These are phyloP conservation scores for Ctenodactylus gundi DNA, from an alignment of 2,113 vertebrate species.

Conservation along the genomic window DNA sequence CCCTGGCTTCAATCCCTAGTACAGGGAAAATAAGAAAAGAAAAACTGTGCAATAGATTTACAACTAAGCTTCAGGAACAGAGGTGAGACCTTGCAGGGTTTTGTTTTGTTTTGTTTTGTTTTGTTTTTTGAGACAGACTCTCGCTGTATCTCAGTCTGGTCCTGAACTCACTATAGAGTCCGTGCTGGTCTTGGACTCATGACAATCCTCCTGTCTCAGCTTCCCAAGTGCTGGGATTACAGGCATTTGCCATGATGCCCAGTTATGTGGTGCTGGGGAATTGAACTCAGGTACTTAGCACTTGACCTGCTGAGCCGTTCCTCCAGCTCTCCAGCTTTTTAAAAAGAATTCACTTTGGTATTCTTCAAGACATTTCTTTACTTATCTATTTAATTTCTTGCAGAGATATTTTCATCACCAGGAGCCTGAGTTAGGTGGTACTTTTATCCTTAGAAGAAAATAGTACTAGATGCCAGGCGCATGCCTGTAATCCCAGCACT, in stretches of 20 bases:
- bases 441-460: conserved; percentile 1
- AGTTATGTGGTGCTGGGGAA: too few relatives aligned
- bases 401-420: conserved; percentile 9
- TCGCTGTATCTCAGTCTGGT: too few relatives aligned
- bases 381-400: conserved; percentile 15
- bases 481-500: neutral
- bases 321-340: too few relatives aligned
- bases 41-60: neutral
- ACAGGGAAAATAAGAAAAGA: neutral
- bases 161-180: too few relatives aligned
- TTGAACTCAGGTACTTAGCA: too few relatives aligned
- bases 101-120: too few relatives aligned
- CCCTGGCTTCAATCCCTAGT: neutral
- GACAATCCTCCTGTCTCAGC: too few relatives aligned
- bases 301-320: too few relatives aligned
- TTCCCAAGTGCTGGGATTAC: too few relatives aligned
- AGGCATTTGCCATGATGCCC: too few relatives aligned
- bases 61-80: neutral
- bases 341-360: neutral
- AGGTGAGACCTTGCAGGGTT: neutral
- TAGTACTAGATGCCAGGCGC: neutral
- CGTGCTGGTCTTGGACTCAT: too few relatives aligned
- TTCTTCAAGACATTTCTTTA: neutral
- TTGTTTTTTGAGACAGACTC: too few relatives aligned
- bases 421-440: neutral